Evolutionary conservation across 2,113 vertebrate genomes (phyloP).

Genomic region (Tupaia chinensis): DNA sequence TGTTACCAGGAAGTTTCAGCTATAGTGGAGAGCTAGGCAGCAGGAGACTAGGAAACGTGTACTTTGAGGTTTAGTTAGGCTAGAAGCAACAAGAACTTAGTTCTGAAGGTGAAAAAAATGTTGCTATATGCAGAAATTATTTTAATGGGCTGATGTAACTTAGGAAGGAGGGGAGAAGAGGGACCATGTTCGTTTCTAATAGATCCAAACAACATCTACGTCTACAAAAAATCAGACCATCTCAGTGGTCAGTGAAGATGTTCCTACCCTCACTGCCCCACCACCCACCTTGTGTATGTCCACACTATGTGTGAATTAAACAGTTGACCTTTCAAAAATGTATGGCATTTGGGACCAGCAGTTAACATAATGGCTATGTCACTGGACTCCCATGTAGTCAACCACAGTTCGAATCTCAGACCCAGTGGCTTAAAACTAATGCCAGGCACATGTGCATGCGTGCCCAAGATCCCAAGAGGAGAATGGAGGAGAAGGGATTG

Average conservation of each 20-base stretch:
- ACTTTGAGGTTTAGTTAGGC: slow-evolving; percentile 27
- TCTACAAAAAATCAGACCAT: neutral
- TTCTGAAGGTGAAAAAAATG: neutral
- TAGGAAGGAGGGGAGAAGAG: neutral
- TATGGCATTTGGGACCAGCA: neutral
- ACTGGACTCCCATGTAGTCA: no score
- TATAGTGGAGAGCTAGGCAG: neutral
- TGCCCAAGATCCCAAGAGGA: no score
- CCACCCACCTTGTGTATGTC: neutral
- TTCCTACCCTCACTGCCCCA: neutral
- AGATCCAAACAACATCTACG: neutral
- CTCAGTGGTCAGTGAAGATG: neutral
- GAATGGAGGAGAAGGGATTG: no score
- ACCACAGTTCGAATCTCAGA: no score
- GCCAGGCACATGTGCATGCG: no score
- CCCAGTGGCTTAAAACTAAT: no score
- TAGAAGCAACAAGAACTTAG: slow-evolving; percentile 4
- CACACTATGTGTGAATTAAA: slow-evolving; percentile 41
- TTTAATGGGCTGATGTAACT: neutral
- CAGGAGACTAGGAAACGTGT: neutral
- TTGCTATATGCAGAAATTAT: slow-evolving; percentile 47
- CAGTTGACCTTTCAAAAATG: slow-evolving; percentile 62
- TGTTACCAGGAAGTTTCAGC: slow-evolving; percentile 37
- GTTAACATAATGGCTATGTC: no score
- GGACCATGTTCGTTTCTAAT: neutral